Conservation (phyloP, 2,113 vertebrate genomes). For the Coptodon bakossiorum region DNA sequence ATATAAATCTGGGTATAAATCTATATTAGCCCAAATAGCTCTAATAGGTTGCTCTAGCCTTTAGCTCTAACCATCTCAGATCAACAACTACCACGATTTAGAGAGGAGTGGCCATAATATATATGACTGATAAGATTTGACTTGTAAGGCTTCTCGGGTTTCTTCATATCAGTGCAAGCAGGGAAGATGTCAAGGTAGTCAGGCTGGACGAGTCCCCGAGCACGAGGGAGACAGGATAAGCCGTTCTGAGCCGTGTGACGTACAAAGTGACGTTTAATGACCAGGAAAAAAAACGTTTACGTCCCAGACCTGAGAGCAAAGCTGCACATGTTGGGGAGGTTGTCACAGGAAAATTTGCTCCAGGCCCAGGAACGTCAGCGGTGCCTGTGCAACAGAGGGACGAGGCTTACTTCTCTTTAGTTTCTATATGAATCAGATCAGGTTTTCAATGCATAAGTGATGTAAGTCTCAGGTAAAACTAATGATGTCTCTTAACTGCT, state of each 20-base stretch:
- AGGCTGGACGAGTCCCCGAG: background rate
- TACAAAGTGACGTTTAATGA: background rate
- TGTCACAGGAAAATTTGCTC: background rate
- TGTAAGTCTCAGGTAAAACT: background rate
- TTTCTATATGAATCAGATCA: background rate
- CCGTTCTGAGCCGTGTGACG: background rate
- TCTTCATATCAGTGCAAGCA: background rate
- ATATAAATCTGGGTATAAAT: background rate
- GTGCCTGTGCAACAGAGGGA: background rate
- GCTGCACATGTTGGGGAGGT: background rate
- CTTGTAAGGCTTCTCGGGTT: background rate
- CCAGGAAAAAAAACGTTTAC: fast-evolving
- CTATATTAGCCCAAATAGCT: background rate
- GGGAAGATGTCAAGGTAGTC: background rate
- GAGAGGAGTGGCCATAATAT: background rate
- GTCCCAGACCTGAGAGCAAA: background rate
- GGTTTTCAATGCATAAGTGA: background rate
- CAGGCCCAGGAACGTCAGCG: background rate
- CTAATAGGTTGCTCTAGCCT: background rate
- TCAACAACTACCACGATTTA: background rate
- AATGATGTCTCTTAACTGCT: background rate
- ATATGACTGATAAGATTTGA: background rate
- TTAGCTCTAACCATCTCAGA: background rate
- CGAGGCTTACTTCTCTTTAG: background rate
- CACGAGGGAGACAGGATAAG: background rate